Evolutionary conservation across 2,888 invertebrate genomes (phyloP), one percentile per base, ranked within the genome.

Genomic region (Heliconius ismenius): DNA sequence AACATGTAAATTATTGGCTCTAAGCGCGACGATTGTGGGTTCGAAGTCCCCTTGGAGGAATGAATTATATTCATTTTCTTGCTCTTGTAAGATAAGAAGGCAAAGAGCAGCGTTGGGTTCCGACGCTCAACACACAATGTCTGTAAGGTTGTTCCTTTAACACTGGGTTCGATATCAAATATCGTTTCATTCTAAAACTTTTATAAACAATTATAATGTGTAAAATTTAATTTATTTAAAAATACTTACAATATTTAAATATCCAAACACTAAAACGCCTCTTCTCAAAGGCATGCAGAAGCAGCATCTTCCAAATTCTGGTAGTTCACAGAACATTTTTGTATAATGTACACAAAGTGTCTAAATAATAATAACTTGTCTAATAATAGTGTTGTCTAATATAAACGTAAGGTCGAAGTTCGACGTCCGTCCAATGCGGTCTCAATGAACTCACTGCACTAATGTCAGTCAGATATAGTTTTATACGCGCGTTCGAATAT

Each of bases 251-350:
- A 91, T 81, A 82, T 90, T 90, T 28, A 91, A 78, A 78, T 91
- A 92, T 76, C 87, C 92, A 76, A 91, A 89, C 0, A 84, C 83
- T 2, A 92, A 79, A 1, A 92, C 86, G 3, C 92, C 92, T 75
- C 84, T 85, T 28, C 92, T 81, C 6, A 93, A 77, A 0, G 92
- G 92, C 84, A 93, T 80, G 80, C 92, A 93, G 72, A 92, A 91
- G 77, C 92, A 92, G 79, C 92, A 93, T 75, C 92, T 80, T 7
- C 84, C 82, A 28, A 86, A 82, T n/a, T 82, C 81, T 0, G 86
- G 86, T 75, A 85, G 81, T 43, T 92, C 92, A 82, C 92, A 92
- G 82, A 90, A 91, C 92, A 92, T 92, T 76, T 80, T 84, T 39
- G 15, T 67, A 43, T 39, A 67, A 67, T 67, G 39, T 39, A 6